Evolutionary conservation across 2,797 vertebrate genomes (phyloP).

Genomic region (Tapirus indicus): DNA sequence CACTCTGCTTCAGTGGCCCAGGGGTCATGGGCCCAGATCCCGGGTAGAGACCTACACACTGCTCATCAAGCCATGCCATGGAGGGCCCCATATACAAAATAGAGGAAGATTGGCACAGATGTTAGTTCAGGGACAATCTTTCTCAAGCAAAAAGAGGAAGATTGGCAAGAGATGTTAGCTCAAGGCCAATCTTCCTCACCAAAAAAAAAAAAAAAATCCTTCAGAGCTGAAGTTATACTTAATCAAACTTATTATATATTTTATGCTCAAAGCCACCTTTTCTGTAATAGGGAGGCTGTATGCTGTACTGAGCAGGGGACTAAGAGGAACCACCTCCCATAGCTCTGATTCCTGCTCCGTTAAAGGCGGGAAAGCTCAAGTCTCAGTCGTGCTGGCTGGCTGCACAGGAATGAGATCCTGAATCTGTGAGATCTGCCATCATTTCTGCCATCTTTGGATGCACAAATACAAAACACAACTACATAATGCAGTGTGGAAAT

Average conservation of each 20-base stretch:
- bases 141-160: too few species aligned
- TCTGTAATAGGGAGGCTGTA: neutral
- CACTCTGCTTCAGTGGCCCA: too few species aligned
- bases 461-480: constrained; percentile 71
- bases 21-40: too few species aligned
- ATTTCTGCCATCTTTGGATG: constrained; percentile 42
- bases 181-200: too few species aligned
- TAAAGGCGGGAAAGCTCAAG: neutral
- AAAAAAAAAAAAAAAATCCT: neutral
- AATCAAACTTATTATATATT: neutral
- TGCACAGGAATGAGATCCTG: neutral
- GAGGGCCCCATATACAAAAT: too few species aligned
- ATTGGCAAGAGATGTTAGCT: too few species aligned
- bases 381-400: neutral
- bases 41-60: too few species aligned
- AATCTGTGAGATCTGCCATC: constrained; percentile 53
- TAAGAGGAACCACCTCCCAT: fast-evolving
- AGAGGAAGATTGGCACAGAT: too few species aligned
- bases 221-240: neutral
- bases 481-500: constrained; percentile 72
- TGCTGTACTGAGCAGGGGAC: neutral
- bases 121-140: too few species aligned
- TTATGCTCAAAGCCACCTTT: neutral
- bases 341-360: neutral
- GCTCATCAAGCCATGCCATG: too few species aligned